Conservation (phyloP, 2,797 vertebrate genomes). For the Pipistrellus pygmaeus region DNA sequence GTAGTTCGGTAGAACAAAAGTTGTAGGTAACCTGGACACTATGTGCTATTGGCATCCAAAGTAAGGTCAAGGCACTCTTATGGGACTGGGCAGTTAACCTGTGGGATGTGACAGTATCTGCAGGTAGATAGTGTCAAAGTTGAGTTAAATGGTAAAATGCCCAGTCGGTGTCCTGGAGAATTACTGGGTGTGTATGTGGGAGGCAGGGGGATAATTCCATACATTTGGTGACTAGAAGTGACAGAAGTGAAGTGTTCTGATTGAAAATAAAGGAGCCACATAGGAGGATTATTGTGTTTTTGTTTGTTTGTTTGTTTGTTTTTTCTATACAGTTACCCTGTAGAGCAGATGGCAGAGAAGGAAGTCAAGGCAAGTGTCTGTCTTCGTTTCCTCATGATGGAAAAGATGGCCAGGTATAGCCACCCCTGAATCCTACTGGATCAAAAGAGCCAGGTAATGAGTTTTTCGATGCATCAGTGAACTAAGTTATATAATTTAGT, state of each 20-base stretch:
- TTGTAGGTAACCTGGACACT: not conserved
- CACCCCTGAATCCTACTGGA: not conserved
- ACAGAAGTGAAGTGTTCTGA: not conserved
- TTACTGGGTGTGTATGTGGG: not conserved
- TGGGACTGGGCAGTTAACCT: not conserved
- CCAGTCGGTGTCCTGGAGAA: not conserved
- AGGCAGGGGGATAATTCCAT: not conserved
- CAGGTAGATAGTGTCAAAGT: not conserved
- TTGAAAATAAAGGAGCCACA: not conserved
- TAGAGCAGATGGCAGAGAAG: too few relatives aligned
- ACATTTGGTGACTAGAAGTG: not conserved
- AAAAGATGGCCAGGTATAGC: too few relatives aligned
- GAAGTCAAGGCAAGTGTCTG: not conserved
- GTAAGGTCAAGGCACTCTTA: not conserved
- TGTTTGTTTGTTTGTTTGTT: too few relatives aligned
- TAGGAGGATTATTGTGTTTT: not conserved
- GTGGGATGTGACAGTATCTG: not conserved
- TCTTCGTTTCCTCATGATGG: not conserved
- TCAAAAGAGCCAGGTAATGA: not conserved
- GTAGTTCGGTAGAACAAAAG: not conserved
- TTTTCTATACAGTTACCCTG: not conserved
- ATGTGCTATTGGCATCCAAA: not conserved
- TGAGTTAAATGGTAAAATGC: not conserved
- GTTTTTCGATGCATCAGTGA: not conserved
- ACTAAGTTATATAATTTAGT: not conserved